These are phyloP conservation scores for Tor tambroides DNA, from an alignment of 2,113 vertebrate genomes.

Conservation along the genomic window DNA sequence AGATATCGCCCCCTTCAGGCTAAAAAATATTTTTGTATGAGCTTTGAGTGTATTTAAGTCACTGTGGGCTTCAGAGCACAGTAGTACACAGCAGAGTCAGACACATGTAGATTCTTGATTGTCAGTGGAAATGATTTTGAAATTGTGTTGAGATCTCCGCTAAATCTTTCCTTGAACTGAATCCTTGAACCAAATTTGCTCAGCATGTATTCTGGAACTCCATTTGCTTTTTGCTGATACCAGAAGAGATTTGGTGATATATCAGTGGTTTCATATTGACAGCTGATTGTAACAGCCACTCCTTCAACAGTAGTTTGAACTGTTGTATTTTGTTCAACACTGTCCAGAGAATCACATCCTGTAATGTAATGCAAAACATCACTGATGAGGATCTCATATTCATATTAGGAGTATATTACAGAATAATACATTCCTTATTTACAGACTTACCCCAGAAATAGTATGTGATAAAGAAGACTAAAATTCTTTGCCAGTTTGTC, in stretches of 20 bases:
- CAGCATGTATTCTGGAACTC: neutral
- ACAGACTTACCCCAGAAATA: neutral
- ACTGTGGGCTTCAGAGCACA: no score
- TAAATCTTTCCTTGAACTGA: neutral
- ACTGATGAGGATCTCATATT: neutral
- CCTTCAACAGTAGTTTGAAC: slow-evolving; percentile 5
- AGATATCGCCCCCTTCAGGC: no score
- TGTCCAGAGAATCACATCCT: neutral
- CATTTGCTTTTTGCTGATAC: neutral
- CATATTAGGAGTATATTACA: neutral
- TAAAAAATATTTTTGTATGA: no score
- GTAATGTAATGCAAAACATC: neutral
- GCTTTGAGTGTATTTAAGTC: no score
- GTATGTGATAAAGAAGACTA: neutral
- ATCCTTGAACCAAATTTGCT: neutral
- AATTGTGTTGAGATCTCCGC: neutral
- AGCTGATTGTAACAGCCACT: neutral
- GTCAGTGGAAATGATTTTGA: no score
- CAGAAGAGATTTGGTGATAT: neutral
- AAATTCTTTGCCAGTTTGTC: neutral
- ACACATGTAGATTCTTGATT: no score
- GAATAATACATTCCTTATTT: neutral
- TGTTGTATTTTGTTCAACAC: neutral
- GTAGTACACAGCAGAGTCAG: no score
- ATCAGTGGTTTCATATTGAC: neutral